Conservation (phyloP, 2,888 invertebrate species). For the Orchesellides sinensis region DNA sequence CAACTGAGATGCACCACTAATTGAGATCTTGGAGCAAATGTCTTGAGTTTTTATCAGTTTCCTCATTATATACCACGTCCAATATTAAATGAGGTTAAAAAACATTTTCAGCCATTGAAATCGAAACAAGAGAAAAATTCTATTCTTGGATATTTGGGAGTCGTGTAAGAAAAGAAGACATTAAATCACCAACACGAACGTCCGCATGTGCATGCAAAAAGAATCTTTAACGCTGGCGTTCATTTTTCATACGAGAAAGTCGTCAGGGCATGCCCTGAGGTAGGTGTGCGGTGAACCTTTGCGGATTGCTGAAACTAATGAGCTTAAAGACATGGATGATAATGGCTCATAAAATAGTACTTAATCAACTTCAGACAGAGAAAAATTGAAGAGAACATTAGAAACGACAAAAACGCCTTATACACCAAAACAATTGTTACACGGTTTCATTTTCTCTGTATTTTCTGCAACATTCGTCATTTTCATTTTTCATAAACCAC, state of each 20-base stretch:
- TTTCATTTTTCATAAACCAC: background rate
- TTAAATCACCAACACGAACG: background rate
- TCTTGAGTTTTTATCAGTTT: background rate
- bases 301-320: background rate
- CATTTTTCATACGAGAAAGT: background rate
- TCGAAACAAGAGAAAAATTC: background rate
- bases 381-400: no score
- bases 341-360: background rate
- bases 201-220: background rate
- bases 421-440: background rate
- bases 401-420: background rate
- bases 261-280: background rate
- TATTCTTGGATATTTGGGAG: background rate
- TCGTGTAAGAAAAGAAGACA: background rate
- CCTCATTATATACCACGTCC: conserved; percentile 11
- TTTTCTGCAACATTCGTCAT: background rate
- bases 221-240: conserved; percentile 12
- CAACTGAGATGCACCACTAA: background rate
- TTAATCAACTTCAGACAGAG: conserved; percentile 17
- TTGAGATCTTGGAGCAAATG: conserved; percentile 24
- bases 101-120: background rate
- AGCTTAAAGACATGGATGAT: background rate
- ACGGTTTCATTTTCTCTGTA: background rate
- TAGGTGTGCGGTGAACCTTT: background rate
- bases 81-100: conserved; percentile 5